These are phyloP conservation scores for Probosciger aterrimus DNA, from an alignment of 2,113 vertebrate species.

Conservation along the genomic window DNA sequence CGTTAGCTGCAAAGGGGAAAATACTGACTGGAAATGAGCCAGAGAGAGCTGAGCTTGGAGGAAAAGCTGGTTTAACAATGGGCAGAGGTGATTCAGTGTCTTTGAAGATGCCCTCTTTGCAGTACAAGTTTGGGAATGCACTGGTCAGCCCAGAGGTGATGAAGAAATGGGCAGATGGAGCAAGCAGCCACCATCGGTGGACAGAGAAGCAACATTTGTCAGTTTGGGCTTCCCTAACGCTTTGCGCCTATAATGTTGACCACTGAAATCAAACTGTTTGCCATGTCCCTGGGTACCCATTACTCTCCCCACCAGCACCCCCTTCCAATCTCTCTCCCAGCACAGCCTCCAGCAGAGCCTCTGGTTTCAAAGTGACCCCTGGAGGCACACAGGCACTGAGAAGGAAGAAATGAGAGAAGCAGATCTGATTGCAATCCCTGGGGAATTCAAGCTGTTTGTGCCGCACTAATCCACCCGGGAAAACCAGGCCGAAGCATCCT, in stretches of 20 bases:
- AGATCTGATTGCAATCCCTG: too few species aligned
- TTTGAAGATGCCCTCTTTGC: background rate
- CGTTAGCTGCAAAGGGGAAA: background rate
- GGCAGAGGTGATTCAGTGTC: background rate
- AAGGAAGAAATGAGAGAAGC: background rate
- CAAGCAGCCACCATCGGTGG: rapidly evolving
- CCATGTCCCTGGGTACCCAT: rapidly evolving
- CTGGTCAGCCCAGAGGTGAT: background rate
- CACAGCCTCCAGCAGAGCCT: background rate
- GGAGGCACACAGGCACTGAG: background rate
- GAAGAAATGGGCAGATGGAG: background rate
- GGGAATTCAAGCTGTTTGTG: rapidly evolving
- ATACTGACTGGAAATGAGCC: background rate
- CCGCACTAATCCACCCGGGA: background rate
- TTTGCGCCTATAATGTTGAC: background rate
- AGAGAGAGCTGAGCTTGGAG: background rate
- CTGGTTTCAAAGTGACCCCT: background rate
- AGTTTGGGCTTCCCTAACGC: background rate
- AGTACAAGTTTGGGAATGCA: background rate
- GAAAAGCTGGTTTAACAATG: background rate
- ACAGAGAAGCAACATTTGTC: too few species aligned
- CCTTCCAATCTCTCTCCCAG: background rate
- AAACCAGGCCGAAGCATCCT: background rate
- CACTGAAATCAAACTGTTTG: background rate
- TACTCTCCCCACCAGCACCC: too few species aligned